Evolutionary conservation across 1,140 invertebrate genomes (phyloP).

Genomic region (Drosophila gunungcola): DNA sequence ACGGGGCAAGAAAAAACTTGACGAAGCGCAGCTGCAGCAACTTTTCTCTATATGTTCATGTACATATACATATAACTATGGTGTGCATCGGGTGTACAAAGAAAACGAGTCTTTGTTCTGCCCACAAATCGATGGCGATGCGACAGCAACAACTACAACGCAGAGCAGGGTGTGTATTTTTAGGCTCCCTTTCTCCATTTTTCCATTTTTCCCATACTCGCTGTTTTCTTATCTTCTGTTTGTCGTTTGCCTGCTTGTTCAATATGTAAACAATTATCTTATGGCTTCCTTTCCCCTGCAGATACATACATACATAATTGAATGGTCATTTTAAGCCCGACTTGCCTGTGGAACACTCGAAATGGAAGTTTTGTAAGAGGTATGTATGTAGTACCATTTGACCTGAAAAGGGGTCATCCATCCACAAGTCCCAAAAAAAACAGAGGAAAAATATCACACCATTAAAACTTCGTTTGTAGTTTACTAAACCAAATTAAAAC

Average conservation of each 20-base stretch:
- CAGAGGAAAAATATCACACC: background rate
- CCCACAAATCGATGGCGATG: constrained; percentile 44
- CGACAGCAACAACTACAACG: constrained; percentile 23
- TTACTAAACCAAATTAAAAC: background rate
- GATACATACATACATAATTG: constrained; percentile 6
- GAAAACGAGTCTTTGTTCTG: constrained; percentile 79
- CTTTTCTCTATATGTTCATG: constrained; percentile 66
- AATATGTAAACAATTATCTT: constrained; percentile 31
- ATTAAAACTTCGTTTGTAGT: background rate
- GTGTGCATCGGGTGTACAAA: constrained; percentile 70
- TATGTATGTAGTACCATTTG: constrained; percentile 19
- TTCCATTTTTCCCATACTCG: background rate
- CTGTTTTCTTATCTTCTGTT: constrained; percentile 21
- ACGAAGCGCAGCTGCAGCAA: constrained; percentile 63
- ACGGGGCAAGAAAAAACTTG: constrained; percentile 63
- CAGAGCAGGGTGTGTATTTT: constrained; percentile 72
- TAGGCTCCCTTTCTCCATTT: constrained; percentile 15
- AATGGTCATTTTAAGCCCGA: background rate
- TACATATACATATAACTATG: background rate
- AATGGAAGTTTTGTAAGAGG: constrained; percentile 1
- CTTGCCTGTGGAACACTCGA: background rate
- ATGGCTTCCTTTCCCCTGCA: constrained; percentile 20
- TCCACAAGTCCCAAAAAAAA: background rate
- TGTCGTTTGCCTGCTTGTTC: constrained; percentile 23
- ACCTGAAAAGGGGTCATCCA: constrained; percentile 14